Base-by-base conservation (phyloP, 2,113 vertebrate species). In the Sorex fumeus region DNA sequence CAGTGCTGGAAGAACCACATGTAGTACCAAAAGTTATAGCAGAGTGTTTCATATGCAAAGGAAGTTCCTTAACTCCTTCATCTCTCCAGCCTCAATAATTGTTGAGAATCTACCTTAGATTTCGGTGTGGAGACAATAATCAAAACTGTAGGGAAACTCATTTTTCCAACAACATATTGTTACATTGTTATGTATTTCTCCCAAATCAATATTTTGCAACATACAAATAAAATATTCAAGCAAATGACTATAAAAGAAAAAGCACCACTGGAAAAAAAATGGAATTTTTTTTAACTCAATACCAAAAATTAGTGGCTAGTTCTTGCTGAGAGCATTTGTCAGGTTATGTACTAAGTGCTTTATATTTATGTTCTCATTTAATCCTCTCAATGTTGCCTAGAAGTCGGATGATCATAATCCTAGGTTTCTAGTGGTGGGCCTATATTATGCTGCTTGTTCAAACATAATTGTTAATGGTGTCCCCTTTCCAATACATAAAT, bases 361-460 rank as follows among this genome's bases (percentile, higher is more conserved):
- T 88, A 74, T 78, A 10, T 81, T 69, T 88, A 47, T 91, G 88
- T 93, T 81, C 80, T 93, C 74, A 81, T 45, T 64, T 91, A 91
- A 71, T 85, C 45, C 6, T 83, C 34, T 88, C 32, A 77, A 28
- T 36, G 85, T 4, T 4, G n/a, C 36, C 62, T 78, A 28, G 12
- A 71, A 78, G 18, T 32, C 34, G 16, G 16, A 13, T 75, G 32
- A 72, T 8, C 30, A 27, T 45, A 70, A 47, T 62, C 57, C 21
- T 76, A 23, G 25, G 18, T 64, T 77, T 77, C 64, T 82, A 34
- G 23, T 6, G 2, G 43, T 78, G 32, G 32, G 64, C 28, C 76
- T 82, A 40, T 23, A 81, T 91, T 84, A 75, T 80, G 77, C 47
- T 67, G 75, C 36, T 76, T 93, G 18, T 64, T 85, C 32, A 94